Evolutionary conservation across 2,888 invertebrate species (phyloP).

Genomic region (Pseudolycoriella hygida): DNA sequence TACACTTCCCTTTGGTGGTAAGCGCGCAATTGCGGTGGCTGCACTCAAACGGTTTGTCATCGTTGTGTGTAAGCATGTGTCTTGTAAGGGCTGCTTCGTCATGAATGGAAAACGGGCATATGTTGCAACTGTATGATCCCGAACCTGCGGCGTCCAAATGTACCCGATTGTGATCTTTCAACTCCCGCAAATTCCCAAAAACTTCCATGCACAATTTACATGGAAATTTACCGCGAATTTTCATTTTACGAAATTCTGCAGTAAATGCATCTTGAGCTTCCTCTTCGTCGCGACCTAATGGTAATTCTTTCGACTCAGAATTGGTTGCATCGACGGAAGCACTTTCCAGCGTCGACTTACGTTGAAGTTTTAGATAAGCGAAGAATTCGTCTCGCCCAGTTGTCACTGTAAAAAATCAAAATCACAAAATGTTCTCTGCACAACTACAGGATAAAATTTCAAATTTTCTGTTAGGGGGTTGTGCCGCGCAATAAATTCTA

Average conservation of each 20-base stretch:
- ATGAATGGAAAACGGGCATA: conserved; percentile 68
- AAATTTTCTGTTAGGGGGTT: too few relatives aligned
- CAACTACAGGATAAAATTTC: too few relatives aligned
- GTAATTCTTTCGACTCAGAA: conserved; percentile 15
- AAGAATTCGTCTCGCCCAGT: conserved; percentile 56
- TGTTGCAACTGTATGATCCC: conserved; percentile 79
- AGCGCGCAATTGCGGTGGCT: conserved; percentile 91
- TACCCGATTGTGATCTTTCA: conserved; percentile 79
- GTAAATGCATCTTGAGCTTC: conserved; percentile 73
- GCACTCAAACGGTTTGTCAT: conserved; percentile 88
- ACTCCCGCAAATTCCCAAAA: conserved; percentile 72
- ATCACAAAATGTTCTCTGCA: too few relatives aligned
- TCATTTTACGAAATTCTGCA: conserved; percentile 76
- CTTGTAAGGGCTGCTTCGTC: conserved; percentile 84
- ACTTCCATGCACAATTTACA: conserved; percentile 76
- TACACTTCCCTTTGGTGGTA: conserved; percentile 94
- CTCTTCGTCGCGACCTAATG: conserved; percentile 33
- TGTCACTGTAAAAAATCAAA: not conserved
- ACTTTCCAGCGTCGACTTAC: conserved; percentile 27
- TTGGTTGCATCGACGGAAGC: not conserved
- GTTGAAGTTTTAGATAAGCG: conserved; percentile 58
- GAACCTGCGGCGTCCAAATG: conserved; percentile 61
- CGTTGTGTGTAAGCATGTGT: conserved; percentile 88
- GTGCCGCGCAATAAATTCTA: too few relatives aligned
- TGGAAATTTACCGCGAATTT: conserved; percentile 73